Percentiles rank a stretch among this genome's conserved stretches.
Conservation (phyloP, 2,888 invertebrate genomes). For the Synergus japonicus region DNA sequence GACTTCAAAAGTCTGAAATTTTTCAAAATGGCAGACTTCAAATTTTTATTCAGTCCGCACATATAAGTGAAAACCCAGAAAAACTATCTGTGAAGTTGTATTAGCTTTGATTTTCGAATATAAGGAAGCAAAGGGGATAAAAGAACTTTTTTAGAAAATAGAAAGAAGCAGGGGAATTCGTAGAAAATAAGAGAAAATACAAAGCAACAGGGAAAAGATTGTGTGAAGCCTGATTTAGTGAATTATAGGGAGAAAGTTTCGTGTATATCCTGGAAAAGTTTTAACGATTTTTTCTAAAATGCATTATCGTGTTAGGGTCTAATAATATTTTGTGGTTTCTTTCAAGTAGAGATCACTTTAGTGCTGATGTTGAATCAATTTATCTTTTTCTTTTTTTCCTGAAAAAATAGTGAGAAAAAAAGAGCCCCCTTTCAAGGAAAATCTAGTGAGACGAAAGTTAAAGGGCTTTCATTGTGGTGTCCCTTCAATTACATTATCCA, state of each 20-base stretch:
- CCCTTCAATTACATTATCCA: conserved; percentile 22
- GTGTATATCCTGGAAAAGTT: neutral
- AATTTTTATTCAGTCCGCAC: no score
- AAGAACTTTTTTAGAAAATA: no score
- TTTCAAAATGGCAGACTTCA: no score
- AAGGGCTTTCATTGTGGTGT: neutral
- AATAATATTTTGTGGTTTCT: neutral
- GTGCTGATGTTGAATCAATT: neutral
- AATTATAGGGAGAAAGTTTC: neutral
- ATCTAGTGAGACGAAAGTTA: neutral
- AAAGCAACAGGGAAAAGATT: no score
- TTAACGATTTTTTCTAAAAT: neutral
- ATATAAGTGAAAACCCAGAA: no score
- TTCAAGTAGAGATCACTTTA: neutral
- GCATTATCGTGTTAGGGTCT: neutral
- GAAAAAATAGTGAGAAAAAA: neutral
- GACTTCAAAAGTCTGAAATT: no score
- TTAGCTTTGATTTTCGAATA: no score
- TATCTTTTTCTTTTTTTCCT: neutral
- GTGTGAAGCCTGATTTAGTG: neutral
- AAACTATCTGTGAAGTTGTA: no score
- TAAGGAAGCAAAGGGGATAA: no score
- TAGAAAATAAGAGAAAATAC: no score
- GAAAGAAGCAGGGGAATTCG: no score
- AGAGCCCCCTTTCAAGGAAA: neutral